These are phyloP conservation scores for Bombus soroeensis DNA, from an alignment of 1,140 invertebrate species.

Conservation along the genomic window DNA sequence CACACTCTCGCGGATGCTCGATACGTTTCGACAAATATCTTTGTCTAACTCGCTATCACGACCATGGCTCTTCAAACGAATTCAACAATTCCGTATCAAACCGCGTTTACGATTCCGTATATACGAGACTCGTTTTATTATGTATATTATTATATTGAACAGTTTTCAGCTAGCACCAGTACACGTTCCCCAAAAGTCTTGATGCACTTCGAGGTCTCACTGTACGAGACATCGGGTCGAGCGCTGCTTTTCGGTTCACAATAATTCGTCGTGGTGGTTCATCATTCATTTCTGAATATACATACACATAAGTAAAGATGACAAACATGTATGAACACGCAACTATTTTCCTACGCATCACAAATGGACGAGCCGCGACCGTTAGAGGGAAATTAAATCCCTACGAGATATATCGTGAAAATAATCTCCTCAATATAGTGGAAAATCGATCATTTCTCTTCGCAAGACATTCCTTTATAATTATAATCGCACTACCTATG, in stretches of 20 bases:
- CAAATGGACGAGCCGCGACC: background rate
- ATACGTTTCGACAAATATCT: background rate
- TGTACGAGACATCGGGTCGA: background rate
- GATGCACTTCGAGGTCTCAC: background rate
- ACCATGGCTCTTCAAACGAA: background rate
- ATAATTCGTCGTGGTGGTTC: slow-evolving; percentile 1
- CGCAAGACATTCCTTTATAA: background rate
- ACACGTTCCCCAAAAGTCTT: background rate
- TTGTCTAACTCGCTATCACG: background rate
- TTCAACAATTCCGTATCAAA: background rate
- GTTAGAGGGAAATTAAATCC: background rate
- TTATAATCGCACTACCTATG: slow-evolving; percentile 21
- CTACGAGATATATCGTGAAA: too few species aligned
- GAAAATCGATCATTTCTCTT: background rate
- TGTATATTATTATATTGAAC: background rate
- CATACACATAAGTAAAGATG: slow-evolving; percentile 3
- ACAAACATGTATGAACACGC: background rate
- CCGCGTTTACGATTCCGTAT: background rate
- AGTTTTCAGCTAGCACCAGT: background rate
- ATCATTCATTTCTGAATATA: slow-evolving; percentile 13
- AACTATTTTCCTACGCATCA: slow-evolving; percentile 13
- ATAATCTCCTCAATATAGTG: too few species aligned
- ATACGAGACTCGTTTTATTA: background rate
- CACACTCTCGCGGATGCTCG: background rate
- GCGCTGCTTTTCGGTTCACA: background rate